Conservation (phyloP, 2,113 vertebrate genomes). For the Pygoscelis antarcticus region DNA sequence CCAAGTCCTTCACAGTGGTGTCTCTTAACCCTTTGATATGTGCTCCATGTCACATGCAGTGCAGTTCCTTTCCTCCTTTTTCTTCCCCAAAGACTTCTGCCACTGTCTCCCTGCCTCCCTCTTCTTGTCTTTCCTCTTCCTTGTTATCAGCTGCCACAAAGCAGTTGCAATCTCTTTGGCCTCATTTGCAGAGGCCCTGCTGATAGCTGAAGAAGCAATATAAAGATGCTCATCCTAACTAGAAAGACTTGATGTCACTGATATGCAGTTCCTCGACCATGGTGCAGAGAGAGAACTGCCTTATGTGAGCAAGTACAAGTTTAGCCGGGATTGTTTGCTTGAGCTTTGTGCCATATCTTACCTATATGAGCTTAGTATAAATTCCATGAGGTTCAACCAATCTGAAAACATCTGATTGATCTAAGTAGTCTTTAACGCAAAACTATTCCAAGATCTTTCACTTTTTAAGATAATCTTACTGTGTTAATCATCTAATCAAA, state of each 20-base stretch:
- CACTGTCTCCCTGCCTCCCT: background rate
- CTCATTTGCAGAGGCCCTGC: background rate
- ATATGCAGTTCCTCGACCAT: rapidly evolving
- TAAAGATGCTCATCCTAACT: background rate
- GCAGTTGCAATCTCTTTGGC: background rate
- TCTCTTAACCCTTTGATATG: background rate
- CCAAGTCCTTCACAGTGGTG: background rate
- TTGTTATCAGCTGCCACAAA: background rate
- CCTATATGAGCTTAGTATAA: background rate
- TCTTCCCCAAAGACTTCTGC: background rate
- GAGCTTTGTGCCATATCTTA: background rate
- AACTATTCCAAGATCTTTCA: background rate
- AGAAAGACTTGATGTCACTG: background rate
- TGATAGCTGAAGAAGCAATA: background rate
- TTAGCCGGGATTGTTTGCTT: background rate
- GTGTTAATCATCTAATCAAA: background rate
- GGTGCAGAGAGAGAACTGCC: background rate
- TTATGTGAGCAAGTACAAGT: background rate
- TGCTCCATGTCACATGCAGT: background rate
- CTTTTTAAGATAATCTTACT: background rate
- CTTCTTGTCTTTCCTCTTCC: background rate
- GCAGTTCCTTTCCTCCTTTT: background rate
- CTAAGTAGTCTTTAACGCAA: background rate
- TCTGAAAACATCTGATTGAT: background rate
- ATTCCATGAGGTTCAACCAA: background rate